Percentiles rank a stretch among this genome's conserved stretches.
Conservation (phyloP, 2,888 invertebrate genomes). For the Drosophila diplacantha region DNA sequence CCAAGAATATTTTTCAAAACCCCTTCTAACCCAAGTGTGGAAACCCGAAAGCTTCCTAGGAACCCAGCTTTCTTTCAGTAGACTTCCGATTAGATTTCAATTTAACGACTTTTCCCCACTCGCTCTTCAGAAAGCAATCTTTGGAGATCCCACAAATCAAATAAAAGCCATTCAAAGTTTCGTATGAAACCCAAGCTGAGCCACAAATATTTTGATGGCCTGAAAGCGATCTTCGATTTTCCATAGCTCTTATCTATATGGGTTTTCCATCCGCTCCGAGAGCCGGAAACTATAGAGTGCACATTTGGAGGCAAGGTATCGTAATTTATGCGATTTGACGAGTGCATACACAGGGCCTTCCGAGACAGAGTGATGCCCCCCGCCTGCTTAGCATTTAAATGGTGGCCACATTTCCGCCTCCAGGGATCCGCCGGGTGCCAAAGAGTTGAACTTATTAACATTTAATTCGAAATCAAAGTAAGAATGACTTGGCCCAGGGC, state of each 20-base stretch:
- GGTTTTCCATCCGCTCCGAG: constrained; percentile 28
- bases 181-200: constrained; percentile 21
- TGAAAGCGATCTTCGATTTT: constrained; percentile 26
- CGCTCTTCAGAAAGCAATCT: not conserved
- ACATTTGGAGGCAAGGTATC: constrained; percentile 43
- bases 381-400: constrained; percentile 67
- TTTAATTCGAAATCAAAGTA: constrained; percentile 68
- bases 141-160: constrained; percentile 22
- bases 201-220: constrained; percentile 37
- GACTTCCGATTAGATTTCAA: constrained; percentile 13
- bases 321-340: constrained; percentile 57
- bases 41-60: constrained; percentile 8
- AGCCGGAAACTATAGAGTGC: constrained; percentile 66
- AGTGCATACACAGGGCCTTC: constrained; percentile 21
- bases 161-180: constrained; percentile 3
- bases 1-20: not conserved
- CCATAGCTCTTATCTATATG: constrained; percentile 54
- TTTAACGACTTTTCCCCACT: constrained; percentile 14
- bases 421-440: constrained; percentile 31
- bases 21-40: not conserved
- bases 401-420: constrained; percentile 62
- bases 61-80: constrained; percentile 18
- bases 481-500: constrained; percentile 24
- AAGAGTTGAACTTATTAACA: constrained; percentile 67
- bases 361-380: constrained; percentile 41